A percentile compares a stretch with the other conserved stretches of the same genome.
These are phyloP conservation scores for Molanna angustata DNA, from an alignment of 2,888 invertebrate species.

Conservation along the genomic window DNA sequence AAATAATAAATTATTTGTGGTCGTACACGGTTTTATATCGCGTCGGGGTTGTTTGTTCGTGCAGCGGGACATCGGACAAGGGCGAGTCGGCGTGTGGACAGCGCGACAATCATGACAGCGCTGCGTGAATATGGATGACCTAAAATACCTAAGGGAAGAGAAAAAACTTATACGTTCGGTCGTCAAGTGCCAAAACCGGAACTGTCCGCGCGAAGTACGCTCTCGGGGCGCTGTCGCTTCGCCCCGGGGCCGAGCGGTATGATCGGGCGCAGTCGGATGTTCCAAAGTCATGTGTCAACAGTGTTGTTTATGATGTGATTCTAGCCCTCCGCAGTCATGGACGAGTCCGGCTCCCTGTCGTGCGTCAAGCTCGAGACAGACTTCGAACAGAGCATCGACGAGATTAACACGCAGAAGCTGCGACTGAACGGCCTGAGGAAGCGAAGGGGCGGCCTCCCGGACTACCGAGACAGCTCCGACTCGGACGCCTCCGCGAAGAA, in stretches of 20 bases:
- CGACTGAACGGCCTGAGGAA: constrained; percentile 40
- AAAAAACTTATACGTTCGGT: constrained; percentile 53
- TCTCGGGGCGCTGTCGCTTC: neutral
- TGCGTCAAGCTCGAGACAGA: constrained; percentile 43
- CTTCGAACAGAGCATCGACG: constrained; percentile 54
- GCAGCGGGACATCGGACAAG: constrained; percentile 41
- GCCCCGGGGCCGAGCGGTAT: neutral
- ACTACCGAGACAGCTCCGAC: constrained; percentile 13
- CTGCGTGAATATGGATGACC: constrained; percentile 60
- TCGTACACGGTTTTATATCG: constrained; percentile 44
- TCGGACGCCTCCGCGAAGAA: constrained; percentile 14
- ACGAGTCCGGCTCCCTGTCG: constrained; percentile 1
- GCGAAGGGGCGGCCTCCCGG: constrained; percentile 10
- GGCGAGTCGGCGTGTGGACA: constrained; percentile 31
- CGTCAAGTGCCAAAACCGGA: constrained; percentile 41
- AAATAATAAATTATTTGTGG: constrained; percentile 52
- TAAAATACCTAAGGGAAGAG: constrained; percentile 58
- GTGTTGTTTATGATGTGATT: constrained; percentile 51
- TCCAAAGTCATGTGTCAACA: constrained; percentile 60
- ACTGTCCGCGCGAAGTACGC: too few species aligned
- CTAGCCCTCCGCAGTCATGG: neutral
- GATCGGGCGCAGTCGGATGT: neutral
- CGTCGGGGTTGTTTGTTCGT: neutral
- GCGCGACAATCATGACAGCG: constrained; percentile 43
- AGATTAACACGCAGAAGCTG: constrained; percentile 46